Conservation (phyloP, 2,888 invertebrate species). For the Leptinotarsa juncta region DNA sequence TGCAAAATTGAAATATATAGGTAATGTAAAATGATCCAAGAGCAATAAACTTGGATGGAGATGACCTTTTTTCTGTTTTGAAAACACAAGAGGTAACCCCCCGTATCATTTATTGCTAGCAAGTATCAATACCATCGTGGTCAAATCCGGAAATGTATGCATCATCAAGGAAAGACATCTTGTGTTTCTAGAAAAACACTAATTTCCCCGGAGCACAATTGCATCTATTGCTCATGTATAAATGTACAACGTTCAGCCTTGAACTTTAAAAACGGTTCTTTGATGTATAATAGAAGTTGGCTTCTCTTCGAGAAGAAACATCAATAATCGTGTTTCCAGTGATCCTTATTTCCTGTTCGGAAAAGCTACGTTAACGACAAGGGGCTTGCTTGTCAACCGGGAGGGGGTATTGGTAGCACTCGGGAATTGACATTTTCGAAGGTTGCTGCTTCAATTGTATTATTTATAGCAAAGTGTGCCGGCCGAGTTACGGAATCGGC, state of each 20-base stretch:
- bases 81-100: too few species aligned
- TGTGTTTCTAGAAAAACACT: background rate
- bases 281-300: conserved; percentile 20
- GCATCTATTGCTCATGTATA: background rate
- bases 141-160: too few species aligned
- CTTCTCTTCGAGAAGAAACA: conserved; percentile 21
- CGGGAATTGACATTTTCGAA: conserved; percentile 1
- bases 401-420: background rate
- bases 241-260: conserved; percentile 18
- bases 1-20: too few species aligned
- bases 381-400: conserved; percentile 1
- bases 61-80: too few species aligned
- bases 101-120: too few species aligned
- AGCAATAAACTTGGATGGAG: too few species aligned
- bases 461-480: conserved; percentile 7
- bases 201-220: background rate
- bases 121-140: too few species aligned
- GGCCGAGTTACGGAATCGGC: background rate
- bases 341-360: conserved; percentile 27
- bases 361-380: conserved; percentile 12
- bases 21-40: too few species aligned
- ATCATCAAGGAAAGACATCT: too few species aligned
- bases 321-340: conserved; percentile 31
- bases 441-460: background rate
- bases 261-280: conserved; percentile 32